Evolutionary conservation across 2,113 vertebrate species (phyloP).

Genomic region (Pelvicachromis taeniatus): DNA sequence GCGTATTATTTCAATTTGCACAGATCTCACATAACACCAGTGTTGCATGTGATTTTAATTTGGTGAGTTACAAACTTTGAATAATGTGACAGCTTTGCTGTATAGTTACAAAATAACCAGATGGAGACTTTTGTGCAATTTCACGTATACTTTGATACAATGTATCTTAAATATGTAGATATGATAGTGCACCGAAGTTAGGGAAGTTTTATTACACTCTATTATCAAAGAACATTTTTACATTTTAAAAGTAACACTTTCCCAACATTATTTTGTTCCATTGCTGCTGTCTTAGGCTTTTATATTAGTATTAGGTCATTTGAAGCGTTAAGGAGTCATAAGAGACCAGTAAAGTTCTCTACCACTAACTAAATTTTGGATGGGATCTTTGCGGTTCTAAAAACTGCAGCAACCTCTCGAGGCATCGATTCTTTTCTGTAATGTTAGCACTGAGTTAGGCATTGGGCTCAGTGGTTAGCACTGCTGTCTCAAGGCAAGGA

Average conservation of each 20-base stretch:
- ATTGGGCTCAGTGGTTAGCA: not conserved
- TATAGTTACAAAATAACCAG: not conserved
- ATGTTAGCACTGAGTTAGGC: not conserved
- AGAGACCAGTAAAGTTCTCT: not conserved
- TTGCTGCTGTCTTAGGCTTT: not conserved
- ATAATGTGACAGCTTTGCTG: not conserved
- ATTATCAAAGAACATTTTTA: not conserved
- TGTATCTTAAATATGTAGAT: not conserved
- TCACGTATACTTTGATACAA: not conserved
- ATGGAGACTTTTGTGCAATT: not conserved
- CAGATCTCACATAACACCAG: not conserved
- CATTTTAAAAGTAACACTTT: not conserved
- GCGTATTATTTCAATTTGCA: not conserved
- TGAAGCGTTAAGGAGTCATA: fast-evolving
- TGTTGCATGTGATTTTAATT: not conserved
- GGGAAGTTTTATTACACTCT: not conserved
- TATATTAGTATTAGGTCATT: not conserved
- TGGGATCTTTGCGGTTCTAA: not conserved
- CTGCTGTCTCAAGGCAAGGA: not conserved
- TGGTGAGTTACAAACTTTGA: not conserved
- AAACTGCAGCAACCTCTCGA: not conserved
- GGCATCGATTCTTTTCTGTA: not conserved
- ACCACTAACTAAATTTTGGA: not conserved
- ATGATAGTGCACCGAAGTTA: fast-evolving
- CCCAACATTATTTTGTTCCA: not conserved